phyloP scores from a whole-genome alignment of 2,888 invertebrate species.

The Teinopalpus imperialis region DNA sequence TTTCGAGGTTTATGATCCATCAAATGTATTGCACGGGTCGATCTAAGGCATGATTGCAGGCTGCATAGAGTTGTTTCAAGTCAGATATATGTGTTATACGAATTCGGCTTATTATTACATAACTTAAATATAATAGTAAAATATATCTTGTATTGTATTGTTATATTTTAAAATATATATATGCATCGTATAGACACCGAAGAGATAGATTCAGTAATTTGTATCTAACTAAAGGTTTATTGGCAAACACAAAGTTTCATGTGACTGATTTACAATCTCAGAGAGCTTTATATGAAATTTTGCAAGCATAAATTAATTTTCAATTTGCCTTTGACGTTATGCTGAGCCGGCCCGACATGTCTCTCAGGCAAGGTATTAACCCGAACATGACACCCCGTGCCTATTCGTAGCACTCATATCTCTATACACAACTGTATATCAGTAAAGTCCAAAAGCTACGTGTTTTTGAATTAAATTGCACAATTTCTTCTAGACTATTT shows the following conservation, averaged over 20 bases:
- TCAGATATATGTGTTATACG: too few relatives aligned
- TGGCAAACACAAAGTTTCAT: conserved; percentile 37
- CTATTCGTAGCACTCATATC: conserved; percentile 51
- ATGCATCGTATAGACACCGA: too few relatives aligned
- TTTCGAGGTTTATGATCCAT: too few relatives aligned
- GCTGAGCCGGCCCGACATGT: conserved; percentile 74
- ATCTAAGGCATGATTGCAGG: too few relatives aligned
- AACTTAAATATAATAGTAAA: too few relatives aligned
- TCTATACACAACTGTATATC: conserved; percentile 30
- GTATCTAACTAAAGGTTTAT: conserved; percentile 12
- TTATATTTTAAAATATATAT: too few relatives aligned
- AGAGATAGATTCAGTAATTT: conserved; percentile 2
- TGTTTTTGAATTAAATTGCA: neutral
- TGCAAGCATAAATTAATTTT: conserved; percentile 79
- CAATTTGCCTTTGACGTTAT: conserved; percentile 80
- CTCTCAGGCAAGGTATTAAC: conserved; percentile 71
- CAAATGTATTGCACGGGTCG: too few relatives aligned
- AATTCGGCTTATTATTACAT: too few relatives aligned
- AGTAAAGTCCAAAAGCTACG: conserved; percentile 12
- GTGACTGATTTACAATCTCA: conserved; percentile 57
- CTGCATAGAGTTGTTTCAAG: too few relatives aligned
- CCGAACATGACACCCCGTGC: conserved; percentile 62
- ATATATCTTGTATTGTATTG: too few relatives aligned
- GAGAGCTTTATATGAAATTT: conserved; percentile 63
- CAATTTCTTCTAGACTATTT: neutral